Conservation (phyloP, 2,113 vertebrate genomes). For the Cinclus cinclus region DNA sequence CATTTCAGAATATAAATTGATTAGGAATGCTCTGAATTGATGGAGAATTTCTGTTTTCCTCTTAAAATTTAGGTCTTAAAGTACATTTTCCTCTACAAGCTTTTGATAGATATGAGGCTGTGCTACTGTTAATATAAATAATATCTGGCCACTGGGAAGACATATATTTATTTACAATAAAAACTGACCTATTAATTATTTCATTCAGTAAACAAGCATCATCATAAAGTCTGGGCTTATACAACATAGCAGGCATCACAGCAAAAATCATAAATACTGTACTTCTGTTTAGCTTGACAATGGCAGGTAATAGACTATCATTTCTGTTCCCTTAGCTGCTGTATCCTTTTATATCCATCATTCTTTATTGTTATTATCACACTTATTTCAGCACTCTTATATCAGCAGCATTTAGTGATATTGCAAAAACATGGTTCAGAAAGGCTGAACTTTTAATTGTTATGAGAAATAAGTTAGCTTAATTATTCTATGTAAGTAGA, state of each 20-base stretch:
- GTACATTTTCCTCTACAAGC: background rate
- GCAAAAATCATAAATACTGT: slow-evolving; percentile 56
- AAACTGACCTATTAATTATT: slow-evolving; percentile 24
- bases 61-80: slow-evolving; percentile 12
- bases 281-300: slow-evolving; percentile 58
- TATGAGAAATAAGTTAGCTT: slow-evolving; percentile 78
- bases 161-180: slow-evolving; percentile 32
- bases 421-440: slow-evolving; percentile 60
- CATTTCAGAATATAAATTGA: background rate
- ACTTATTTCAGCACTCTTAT: slow-evolving; percentile 70
- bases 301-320: slow-evolving; percentile 67
- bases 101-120: slow-evolving; percentile 40
- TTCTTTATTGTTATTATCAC: slow-evolving; percentile 68
- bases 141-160: slow-evolving; percentile 30
- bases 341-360: slow-evolving; percentile 56
- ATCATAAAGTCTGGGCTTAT: slow-evolving; percentile 15
- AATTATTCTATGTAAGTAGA: slow-evolving; percentile 72
- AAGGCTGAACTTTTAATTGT: slow-evolving; percentile 82
- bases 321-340: slow-evolving; percentile 60
- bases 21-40: background rate
- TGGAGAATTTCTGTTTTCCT: background rate
- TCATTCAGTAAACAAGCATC: slow-evolving; percentile 36
- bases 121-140: slow-evolving; percentile 14
- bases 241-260: background rate
- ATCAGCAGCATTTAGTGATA: slow-evolving; percentile 72